Evolutionary conservation across 1,140 invertebrate genomes (phyloP).

Genomic region (Campoletis sonorensis): DNA sequence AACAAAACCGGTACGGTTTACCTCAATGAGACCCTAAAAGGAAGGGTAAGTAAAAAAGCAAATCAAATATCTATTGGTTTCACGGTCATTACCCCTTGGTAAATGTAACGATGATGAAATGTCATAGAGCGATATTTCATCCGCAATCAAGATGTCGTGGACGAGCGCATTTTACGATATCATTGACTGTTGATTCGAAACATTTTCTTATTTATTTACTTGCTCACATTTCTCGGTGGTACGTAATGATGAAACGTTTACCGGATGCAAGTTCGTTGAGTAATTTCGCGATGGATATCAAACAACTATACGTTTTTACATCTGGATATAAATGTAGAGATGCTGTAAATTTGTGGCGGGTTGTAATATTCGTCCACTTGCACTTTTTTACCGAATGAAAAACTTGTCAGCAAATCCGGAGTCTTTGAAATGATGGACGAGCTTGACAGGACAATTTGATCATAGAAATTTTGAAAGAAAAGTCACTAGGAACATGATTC

Average conservation of each 20-base stretch:
- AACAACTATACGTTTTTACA: not conserved
- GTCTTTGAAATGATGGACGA: too few relatives aligned
- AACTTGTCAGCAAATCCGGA: too few relatives aligned
- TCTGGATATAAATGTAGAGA: not conserved
- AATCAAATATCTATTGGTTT: not conserved
- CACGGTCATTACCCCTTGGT: not conserved
- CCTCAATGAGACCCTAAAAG: constrained; percentile 82
- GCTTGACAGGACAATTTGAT: too few relatives aligned
- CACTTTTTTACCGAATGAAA: not conserved
- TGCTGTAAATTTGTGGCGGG: too few relatives aligned
- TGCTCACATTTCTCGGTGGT: not conserved
- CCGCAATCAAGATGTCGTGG: not conserved
- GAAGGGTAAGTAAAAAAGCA: constrained; percentile 76
- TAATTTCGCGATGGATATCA: not conserved
- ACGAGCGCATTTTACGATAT: not conserved
- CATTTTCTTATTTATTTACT: not conserved
- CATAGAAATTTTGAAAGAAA: too few relatives aligned
- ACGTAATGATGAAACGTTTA: not conserved
- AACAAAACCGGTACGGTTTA: constrained; percentile 82
- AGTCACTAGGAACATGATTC: too few relatives aligned
- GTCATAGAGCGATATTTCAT: not conserved
- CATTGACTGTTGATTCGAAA: not conserved
- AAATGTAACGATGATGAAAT: not conserved
- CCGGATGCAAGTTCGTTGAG: not conserved
- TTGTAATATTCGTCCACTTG: not conserved